A percentile compares a stretch with the other conserved stretches of the same genome.
Evolutionary conservation across 2,113 vertebrate species (phyloP).

Genomic region (Forbesichthys agassizii): DNA sequence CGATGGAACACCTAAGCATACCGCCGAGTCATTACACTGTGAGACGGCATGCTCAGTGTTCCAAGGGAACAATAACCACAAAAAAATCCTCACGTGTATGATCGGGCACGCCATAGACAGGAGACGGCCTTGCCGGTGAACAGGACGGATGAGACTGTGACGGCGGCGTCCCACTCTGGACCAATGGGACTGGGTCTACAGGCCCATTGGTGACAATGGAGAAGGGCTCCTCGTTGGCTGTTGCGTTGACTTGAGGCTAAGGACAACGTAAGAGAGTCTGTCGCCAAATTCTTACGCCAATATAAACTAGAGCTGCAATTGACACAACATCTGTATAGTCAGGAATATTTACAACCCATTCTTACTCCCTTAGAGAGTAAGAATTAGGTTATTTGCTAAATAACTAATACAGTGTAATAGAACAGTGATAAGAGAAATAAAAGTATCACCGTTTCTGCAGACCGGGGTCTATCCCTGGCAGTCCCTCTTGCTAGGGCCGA

Average conservation of each 20-base stretch:
- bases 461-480: neutral
- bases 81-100: slow-evolving; percentile 17
- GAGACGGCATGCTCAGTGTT: neutral
- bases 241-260: neutral
- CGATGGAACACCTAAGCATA: too few relatives aligned
- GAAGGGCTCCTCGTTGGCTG: neutral
- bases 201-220: neutral
- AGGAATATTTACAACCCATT: neutral
- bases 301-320: neutral
- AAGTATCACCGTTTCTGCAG: slow-evolving; percentile 4
- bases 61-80: neutral
- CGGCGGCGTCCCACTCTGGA: slow-evolving; percentile 30
- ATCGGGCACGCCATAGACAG: neutral
- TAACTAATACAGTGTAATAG: neutral
- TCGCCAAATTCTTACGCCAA: neutral
- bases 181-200: neutral
- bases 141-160: slow-evolving; percentile 23
- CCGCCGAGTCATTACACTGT: too few relatives aligned
- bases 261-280: neutral
- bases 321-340: neutral
- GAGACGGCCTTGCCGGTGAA: neutral
- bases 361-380: too few relatives aligned
- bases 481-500: slow-evolving; percentile 47
- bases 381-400: neutral
- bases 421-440: too few relatives aligned